Base-by-base conservation (phyloP, 2,113 vertebrate genomes). In the Indicator maculatus region DNA sequence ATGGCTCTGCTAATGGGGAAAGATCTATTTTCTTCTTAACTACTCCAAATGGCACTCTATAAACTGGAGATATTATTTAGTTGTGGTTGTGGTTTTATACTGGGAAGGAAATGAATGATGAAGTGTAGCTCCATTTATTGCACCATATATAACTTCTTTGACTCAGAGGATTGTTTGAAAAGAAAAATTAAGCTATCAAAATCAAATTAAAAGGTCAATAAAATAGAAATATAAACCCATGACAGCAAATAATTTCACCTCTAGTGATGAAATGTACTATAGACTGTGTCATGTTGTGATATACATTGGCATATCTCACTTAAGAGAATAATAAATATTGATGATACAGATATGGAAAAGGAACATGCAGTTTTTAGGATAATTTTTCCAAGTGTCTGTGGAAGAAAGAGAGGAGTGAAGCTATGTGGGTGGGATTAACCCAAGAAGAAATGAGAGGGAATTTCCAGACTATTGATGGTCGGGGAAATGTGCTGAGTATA, bases 141-240 rank as follows among this genome's bases (percentile, higher is more conserved):
- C 91, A 47, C 55, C 5, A 2, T 71, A 36, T 79, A 78, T 82
- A 95, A 66, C 73, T 67, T 44, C 66, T 88, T 24, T 5, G 70
- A 79, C 65, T 84, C 70, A 44, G 39, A 95, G 80, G 82, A 77
- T 70, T 88, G 85, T 96, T 90, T 60, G 63, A 79, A 77, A 92
- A 86, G 82, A 92, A 91, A 95, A 93, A 94, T 89, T 70, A 83
- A 91, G 78, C 88, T 73, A 93, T 96, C 77, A 86, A 83, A 85
- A 88, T 84, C 28, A 28, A 96, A 96, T 96, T 93, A 97, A 93
- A 95, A 94, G 85, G 66, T 76, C 79, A 88, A 83, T 95, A 94
- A 93, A 96, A 78, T 50, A 90, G 90, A 84, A 93, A 88, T 84
- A 95, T 75, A 93, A 94, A 85, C 44, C n/a, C 67, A 89, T 92